phyloP scores from a whole-genome alignment of 2,888 invertebrate species.

The Drosophila engyochracea region DNA sequence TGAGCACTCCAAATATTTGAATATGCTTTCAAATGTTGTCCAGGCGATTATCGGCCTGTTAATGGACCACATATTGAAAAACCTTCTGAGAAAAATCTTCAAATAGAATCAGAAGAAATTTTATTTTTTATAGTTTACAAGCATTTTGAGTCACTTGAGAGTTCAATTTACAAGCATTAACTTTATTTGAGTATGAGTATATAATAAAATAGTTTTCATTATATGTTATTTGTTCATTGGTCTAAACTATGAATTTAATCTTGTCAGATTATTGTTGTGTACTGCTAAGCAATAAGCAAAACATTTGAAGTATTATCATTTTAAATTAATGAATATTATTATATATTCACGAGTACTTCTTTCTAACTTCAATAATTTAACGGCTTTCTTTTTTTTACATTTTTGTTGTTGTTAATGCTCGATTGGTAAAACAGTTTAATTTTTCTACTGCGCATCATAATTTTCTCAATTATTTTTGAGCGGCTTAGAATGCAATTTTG shows the following conservation, averaged over 20 bases:
- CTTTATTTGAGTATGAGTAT: background rate
- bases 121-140: too few species aligned
- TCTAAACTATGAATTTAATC: background rate
- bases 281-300: background rate
- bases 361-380: background rate
- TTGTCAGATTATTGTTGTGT: background rate
- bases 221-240: background rate
- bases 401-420: background rate
- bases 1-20: background rate
- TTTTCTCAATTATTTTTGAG: conserved; percentile 38
- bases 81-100: background rate
- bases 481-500: conserved; percentile 49
- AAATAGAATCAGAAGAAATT: too few species aligned
- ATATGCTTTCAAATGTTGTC: background rate
- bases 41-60: background rate
- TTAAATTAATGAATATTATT: background rate
- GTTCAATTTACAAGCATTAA: background rate
- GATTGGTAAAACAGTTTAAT: background rate
- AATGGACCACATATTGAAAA: background rate
- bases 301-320: background rate
- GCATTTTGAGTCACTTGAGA: too few species aligned
- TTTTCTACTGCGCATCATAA: conserved; percentile 28
- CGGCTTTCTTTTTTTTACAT: background rate
- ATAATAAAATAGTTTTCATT: background rate
- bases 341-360: background rate